A percentile compares a stretch with the other conserved stretches of the same genome.
Evolutionary conservation across 2,113 vertebrate species (phyloP).

Genomic region (Trichechus manatus): DNA sequence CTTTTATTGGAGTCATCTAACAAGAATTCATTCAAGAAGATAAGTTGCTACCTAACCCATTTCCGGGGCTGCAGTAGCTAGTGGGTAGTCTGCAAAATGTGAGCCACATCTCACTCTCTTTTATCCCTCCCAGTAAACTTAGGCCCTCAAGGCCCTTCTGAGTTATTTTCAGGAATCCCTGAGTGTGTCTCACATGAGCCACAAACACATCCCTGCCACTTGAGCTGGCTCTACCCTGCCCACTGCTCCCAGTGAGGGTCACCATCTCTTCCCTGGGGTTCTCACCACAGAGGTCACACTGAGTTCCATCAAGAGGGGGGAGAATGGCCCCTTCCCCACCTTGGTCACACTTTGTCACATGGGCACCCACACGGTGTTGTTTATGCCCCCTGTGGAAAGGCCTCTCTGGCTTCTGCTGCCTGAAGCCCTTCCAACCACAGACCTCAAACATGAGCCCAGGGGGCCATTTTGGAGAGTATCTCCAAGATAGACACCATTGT

Average conservation of each 20-base stretch:
- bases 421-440: neutral
- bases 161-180: neutral
- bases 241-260: neutral
- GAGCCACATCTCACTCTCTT: neutral
- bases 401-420: neutral
- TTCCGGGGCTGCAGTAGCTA: neutral
- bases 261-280: neutral
- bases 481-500: neutral
- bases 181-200: neutral
- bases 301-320: neutral
- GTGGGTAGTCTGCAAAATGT: neutral
- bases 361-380: neutral
- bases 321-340: neutral
- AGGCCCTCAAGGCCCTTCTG: neutral
- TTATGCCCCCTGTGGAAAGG: neutral
- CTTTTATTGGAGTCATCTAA: neutral
- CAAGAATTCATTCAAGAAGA: conserved; percentile 20
- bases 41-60: neutral
- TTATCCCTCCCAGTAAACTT: too few species aligned
- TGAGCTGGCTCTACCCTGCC: neutral
- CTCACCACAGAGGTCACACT: neutral
- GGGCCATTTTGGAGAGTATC: neutral
- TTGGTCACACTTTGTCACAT: neutral
- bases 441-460: neutral
- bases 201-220: neutral